phyloP scores from a whole-genome alignment of 2,113 vertebrate species.

The Cyprinodon brontotheroides region DNA sequence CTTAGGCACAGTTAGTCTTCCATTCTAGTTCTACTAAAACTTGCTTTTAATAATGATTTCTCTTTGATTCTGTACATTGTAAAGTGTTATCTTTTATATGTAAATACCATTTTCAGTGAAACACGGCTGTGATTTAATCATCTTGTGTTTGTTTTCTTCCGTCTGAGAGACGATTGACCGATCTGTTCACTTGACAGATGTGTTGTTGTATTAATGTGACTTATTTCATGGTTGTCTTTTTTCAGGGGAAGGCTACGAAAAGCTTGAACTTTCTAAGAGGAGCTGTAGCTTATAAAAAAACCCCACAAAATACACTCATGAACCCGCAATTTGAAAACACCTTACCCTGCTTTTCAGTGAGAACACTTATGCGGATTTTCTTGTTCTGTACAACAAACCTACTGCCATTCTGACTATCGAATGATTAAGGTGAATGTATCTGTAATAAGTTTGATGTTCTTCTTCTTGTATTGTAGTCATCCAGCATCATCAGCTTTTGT shows the following conservation, averaged over 20 bases:
- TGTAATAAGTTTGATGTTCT: constrained; percentile 39
- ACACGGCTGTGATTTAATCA: constrained; percentile 20
- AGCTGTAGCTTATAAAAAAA: constrained; percentile 52
- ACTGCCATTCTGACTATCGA: constrained; percentile 24
- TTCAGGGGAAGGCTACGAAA: constrained; percentile 3
- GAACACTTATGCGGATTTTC: constrained; percentile 18
- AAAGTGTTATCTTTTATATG: constrained; percentile 36
- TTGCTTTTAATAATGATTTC: constrained; percentile 1
- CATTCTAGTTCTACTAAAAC: constrained; percentile 25
- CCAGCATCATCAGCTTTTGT: constrained; percentile 17
- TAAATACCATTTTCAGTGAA: constrained; percentile 45
- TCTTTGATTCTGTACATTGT: constrained; percentile 19
- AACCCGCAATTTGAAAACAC: constrained; percentile 26
- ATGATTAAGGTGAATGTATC: constrained; percentile 62
- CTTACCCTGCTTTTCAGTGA: constrained; percentile 2
- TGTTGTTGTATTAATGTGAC: neutral
- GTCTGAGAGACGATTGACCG: neutral
- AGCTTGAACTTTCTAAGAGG: constrained; percentile 13
- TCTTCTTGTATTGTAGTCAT: constrained; percentile 33
- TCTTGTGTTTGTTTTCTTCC: constrained; percentile 10
- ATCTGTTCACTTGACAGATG: neutral
- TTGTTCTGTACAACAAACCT: neutral
- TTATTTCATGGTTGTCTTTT: constrained; percentile 8
- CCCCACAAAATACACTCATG: constrained; percentile 44
- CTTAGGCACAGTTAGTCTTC: constrained; percentile 64